phyloP scores from a whole-genome alignment of 2,113 vertebrate genomes.

The Sturnira hondurensis region DNA sequence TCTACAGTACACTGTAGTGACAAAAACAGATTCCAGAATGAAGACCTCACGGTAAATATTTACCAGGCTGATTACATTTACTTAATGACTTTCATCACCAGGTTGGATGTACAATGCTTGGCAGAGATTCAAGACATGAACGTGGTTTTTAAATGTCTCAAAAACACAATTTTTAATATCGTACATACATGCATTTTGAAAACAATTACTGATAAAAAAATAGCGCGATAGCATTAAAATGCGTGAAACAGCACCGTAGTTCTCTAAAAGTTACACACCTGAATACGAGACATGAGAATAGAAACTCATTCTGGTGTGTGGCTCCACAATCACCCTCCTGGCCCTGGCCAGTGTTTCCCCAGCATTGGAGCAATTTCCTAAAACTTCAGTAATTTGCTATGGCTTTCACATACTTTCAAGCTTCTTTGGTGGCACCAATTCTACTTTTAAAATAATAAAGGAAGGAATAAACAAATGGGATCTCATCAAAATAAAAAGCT shows the following conservation, averaged over 20 bases:
- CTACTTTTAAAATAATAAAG: neutral
- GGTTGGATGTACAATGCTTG: neutral
- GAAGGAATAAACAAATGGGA: too few relatives aligned
- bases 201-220: neutral
- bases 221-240: neutral
- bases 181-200: neutral
- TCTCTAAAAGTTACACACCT: neutral
- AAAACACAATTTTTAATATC: neutral
- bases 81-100: neutral
- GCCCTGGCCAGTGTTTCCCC: neutral
- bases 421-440: neutral
- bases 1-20: neutral
- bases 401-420: neutral
- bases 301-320: neutral
- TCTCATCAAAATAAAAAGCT: too few relatives aligned
- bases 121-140: neutral
- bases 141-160: neutral
- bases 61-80: neutral
- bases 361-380: neutral
- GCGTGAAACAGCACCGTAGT: neutral
- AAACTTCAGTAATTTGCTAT: constrained; percentile 1
- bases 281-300: neutral
- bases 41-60: neutral
- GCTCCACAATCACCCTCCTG: neutral
- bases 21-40: neutral